Base-by-base conservation (phyloP, 2,797 vertebrate genomes). In the Anguilla anguilla region DNA sequence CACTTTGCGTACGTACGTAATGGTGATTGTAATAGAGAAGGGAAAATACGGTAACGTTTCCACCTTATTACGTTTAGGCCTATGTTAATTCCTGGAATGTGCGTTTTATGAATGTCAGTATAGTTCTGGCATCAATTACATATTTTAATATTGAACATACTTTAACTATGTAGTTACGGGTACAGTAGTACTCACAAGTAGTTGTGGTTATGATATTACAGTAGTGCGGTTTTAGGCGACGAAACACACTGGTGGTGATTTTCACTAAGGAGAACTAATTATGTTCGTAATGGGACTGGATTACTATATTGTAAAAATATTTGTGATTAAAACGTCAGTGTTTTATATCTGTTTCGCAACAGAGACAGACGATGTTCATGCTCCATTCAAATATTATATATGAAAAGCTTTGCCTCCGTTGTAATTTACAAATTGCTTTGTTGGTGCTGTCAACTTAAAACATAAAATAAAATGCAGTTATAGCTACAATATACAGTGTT, bases 1-100 rank as follows among this genome's bases (percentile, higher is more conserved):
- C 43, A 82, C 79, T 82, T 82, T 51, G 43, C 79, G 19, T 49
- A 82, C 9, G 43, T 51, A 49, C 79, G 43, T 82, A 82, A 51
- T 49, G 79, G 9, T 19, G 51, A 51, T n/a, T 2, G 72, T 39
- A 72, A 43, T 77, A 77, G 22, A 49, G 6, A 82, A 51, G 46
- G 79, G 79, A 49, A 82, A 82, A 46, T 51, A 25, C 46, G 82
- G 79, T 6, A 82, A n/a, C 0, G 11, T 49, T 22, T 3, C 46
- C 25, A 25, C 19, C 28, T 67, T 67, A 49, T 49, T 7, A 22
- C 39, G 6, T 17, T 43, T 3, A 19, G 1, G 43, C 51, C 6
- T 81, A 6, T 51, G 79, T 82, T 0, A 10, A 82, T 51, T 82
- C 19, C 11, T 22, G 19, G 9, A 82, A 82, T 2, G 7, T 82